These are phyloP conservation scores for Sturnus vulgaris DNA, from an alignment of 2,113 vertebrate genomes.

Conservation along the genomic window DNA sequence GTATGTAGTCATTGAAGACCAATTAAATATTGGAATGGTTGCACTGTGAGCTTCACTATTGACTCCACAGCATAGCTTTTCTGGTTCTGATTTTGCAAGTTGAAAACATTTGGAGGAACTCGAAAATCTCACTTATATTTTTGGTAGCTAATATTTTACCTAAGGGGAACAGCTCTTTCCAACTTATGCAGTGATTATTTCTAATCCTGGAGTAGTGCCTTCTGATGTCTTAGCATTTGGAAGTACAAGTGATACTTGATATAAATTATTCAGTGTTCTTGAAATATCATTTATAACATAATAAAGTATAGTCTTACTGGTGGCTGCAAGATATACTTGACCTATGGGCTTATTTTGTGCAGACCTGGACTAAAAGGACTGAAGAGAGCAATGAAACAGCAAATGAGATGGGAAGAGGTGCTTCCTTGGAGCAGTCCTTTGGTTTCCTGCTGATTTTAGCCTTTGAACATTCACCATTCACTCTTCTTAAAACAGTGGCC, in stretches of 20 bases:
- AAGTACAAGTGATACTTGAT: constrained; percentile 49
- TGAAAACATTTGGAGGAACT: constrained; percentile 27
- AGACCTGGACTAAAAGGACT: not conserved
- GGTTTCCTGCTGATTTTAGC: not conserved
- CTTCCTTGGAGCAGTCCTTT: not conserved
- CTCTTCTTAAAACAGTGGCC: not conserved
- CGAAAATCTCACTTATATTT: constrained; percentile 50
- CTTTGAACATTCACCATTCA: not conserved
- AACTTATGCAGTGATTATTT: constrained; percentile 45
- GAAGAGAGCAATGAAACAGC: not conserved
- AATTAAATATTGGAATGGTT: not conserved
- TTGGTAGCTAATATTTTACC: constrained; percentile 64
- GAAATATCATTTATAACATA: constrained; percentile 47
- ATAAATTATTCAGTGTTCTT: constrained; percentile 64
- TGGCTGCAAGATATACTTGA: not conserved
- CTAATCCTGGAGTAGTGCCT: constrained; percentile 48
- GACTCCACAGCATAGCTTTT: not conserved
- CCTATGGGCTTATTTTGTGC: not conserved
- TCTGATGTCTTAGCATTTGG: constrained; percentile 53
- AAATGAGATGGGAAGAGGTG: not conserved
- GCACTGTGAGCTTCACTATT: not conserved
- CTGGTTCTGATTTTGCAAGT: constrained; percentile 14
- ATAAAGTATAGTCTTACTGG: not conserved
- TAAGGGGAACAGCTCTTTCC: constrained; percentile 35
- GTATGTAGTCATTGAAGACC: not conserved